Conservation (phyloP, 1,140 invertebrate genomes). For the Zaprionus gabonicus region DNA sequence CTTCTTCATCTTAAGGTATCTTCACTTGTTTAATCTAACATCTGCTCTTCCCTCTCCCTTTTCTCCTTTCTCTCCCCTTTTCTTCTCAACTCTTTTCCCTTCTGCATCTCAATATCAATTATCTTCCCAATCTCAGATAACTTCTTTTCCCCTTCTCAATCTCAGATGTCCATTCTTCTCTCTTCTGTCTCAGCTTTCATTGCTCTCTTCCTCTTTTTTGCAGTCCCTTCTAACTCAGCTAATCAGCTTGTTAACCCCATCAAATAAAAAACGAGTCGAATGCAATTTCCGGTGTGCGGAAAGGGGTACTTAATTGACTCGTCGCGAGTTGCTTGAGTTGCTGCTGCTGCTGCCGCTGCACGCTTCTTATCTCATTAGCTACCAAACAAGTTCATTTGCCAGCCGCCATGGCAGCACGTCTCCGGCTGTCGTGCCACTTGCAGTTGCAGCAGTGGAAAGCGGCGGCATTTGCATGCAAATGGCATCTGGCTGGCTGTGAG, state of each 20-base stretch:
- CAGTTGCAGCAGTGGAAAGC: conserved; percentile 7
- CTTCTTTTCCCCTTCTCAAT: not conserved
- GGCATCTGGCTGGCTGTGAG: conserved; percentile 44
- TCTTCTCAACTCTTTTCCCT: no score
- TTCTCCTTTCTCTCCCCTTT: no score
- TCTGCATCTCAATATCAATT: not conserved
- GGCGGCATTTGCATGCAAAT: conserved; percentile 71
- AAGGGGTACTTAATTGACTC: conserved; percentile 60
- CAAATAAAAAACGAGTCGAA: conserved; percentile 9
- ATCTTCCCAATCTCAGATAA: not conserved
- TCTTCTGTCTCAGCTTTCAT: not conserved
- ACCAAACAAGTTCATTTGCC: conserved; percentile 78
- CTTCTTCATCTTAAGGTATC: no score
- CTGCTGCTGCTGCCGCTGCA: not conserved
- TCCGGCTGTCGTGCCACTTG: conserved; percentile 41
- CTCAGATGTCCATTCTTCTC: not conserved
- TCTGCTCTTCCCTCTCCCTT: no score
- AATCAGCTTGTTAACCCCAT: conserved; percentile 37
- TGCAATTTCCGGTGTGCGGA: conserved; percentile 41
- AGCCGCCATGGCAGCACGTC: conserved; percentile 52
- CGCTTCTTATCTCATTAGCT: conserved; percentile 71
- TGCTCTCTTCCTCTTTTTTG: not conserved
- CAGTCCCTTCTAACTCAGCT: conserved; percentile 7
- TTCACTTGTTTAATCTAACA: no score
- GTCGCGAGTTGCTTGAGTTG: conserved; percentile 1